A percentile compares a stretch with the other conserved stretches of the same genome.
Evolutionary conservation across 2,797 vertebrate genomes (phyloP).

Genomic region (Danio choprae): DNA sequence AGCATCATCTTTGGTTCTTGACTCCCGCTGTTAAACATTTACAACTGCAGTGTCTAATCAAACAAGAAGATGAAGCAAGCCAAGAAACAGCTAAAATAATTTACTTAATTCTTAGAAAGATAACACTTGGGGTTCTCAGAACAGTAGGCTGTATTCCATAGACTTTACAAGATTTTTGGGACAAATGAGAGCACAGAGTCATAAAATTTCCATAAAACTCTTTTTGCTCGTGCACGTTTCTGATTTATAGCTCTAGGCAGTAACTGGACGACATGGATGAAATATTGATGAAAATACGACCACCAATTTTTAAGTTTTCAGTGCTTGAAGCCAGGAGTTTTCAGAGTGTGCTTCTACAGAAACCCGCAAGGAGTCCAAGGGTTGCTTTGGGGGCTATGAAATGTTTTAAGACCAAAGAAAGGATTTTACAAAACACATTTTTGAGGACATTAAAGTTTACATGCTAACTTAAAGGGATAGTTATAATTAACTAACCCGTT

Average conservation of each 20-base stretch:
- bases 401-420: not conserved
- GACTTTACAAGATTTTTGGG: slow-evolving; percentile 37
- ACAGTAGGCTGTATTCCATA: slow-evolving; percentile 28
- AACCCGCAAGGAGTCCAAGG: not conserved
- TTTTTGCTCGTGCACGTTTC: not conserved
- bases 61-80: not conserved
- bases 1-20: slow-evolving; percentile 16
- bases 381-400: not conserved
- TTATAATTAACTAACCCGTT: too few relatives aligned
- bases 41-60: slow-evolving; percentile 1
- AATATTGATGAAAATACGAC: slow-evolving; percentile 4
- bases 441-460: not conserved
- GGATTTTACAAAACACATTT: not conserved
- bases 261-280: not conserved
- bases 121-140: slow-evolving; percentile 21
- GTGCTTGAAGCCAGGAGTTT: not conserved
- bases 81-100: not conserved
- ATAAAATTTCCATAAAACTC: not conserved
- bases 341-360: not conserved
- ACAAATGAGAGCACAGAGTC: not conserved
- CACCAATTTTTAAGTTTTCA: not conserved
- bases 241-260: slow-evolving; percentile 20
- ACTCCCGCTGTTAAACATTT: slow-evolving; percentile 27
- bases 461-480: not conserved
- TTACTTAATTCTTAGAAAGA: slow-evolving; percentile 30